Evolutionary conservation across 1,140 invertebrate species (phyloP).

Genomic region (Neotoxoptera formosana): DNA sequence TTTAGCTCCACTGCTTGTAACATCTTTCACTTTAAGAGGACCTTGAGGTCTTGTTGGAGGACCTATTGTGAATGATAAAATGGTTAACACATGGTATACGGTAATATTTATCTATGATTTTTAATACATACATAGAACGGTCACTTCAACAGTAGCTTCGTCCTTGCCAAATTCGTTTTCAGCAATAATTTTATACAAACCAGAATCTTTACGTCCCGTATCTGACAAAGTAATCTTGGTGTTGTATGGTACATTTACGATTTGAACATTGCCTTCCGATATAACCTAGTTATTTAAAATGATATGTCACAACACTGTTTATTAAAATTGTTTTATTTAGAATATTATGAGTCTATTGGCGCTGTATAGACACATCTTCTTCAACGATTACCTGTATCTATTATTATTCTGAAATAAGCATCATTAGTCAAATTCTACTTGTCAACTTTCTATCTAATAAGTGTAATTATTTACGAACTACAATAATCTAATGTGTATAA

Average conservation of each 20-base stretch:
- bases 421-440: conserved; percentile 38
- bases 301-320: background rate
- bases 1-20: conserved; percentile 91
- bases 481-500: background rate
- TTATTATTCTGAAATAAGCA: conserved; percentile 22
- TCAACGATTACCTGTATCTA: background rate
- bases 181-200: conserved; percentile 89
- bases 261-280: conserved; percentile 78
- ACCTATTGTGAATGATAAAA: conserved; percentile 64
- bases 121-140: conserved; percentile 80
- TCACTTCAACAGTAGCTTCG: conserved; percentile 91
- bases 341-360: background rate
- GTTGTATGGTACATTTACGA: conserved; percentile 90
- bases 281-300: conserved; percentile 64
- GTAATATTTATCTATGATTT: background rate
- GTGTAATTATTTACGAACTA: background rate
- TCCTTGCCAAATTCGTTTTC: conserved; percentile 92
- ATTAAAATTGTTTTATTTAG: background rate
- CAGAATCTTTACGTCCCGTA: conserved; percentile 82
- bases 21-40: conserved; percentile 90
- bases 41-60: conserved; percentile 86
- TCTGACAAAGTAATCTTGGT: conserved; percentile 90
- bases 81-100: background rate
- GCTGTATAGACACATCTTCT: background rate
- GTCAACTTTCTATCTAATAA: background rate